Conservation (phyloP, 92 coral and sea anemone species). For the Zoanthus sociatus region DNA sequence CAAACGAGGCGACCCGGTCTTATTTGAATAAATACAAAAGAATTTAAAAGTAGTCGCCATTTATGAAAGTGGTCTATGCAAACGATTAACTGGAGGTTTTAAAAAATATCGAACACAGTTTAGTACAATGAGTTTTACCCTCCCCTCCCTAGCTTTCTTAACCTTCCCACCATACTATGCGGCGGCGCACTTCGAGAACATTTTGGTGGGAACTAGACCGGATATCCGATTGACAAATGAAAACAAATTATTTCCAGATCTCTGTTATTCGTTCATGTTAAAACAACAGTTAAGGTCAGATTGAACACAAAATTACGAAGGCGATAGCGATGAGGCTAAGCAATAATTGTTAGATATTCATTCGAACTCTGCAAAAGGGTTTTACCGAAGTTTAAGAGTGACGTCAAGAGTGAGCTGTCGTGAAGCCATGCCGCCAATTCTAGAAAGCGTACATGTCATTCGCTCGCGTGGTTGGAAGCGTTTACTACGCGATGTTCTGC, state of each 20-base stretch:
- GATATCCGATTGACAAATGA: background rate
- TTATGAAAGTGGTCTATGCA: too few relatives aligned
- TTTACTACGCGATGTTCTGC: conserved; percentile 53
- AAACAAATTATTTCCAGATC: background rate
- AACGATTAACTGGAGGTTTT: too few relatives aligned
- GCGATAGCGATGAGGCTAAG: background rate
- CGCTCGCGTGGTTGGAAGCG: conserved; percentile 66
- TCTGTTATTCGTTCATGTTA: background rate
- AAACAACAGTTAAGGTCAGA: background rate
- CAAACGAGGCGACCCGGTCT: too few relatives aligned
- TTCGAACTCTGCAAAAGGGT: background rate
- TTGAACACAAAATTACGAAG: background rate
- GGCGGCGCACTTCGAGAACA: background rate
- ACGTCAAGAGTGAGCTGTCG: background rate
- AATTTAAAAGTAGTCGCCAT: too few relatives aligned
- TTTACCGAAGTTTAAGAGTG: background rate
- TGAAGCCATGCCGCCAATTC: conserved; percentile 69
- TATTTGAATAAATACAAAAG: too few relatives aligned
- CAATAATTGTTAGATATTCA: background rate
- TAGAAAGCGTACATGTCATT: conserved; percentile 41
- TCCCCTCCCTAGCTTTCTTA: too few relatives aligned
- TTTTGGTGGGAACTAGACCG: background rate
- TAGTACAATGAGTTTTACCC: background rate
- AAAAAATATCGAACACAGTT: too few relatives aligned
- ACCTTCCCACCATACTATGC: too few relatives aligned